Evolutionary conservation across 1,140 invertebrate species (phyloP), one percentile per base, ranked within the genome.

Genomic region (Neelides sp.): DNA sequence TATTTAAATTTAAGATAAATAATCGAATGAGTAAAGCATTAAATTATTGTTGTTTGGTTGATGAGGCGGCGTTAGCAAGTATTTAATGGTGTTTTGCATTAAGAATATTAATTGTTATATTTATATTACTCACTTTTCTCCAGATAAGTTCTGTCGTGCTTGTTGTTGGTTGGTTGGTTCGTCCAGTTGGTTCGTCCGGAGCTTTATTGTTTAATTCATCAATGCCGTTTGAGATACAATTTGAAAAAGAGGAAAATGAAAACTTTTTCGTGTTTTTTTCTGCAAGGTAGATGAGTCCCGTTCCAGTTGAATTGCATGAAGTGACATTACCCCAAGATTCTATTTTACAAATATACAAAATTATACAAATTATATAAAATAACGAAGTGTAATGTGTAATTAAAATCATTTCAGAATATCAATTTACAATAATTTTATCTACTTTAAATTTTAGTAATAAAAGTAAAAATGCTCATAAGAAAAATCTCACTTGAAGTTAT

Each of bases 241-340:
- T 72, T 58, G 75, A 70, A 56, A 80, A 79, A 61, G 82, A 82
- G 65, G 81, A 87, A 1, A 83, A 77, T 54, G 78, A 76, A 12
- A 74, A 71, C 63, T 85, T 85, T 1, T 76, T 68, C 17, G 72
- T 54, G 64, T 89, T 89, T 61, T 78, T 81, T 66, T 91, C 85
- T 27, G 85, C 85, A 19, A 88, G 68, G 63, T 88, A 91, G 1
- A 85, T 63, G 12, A 89, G 43, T 59, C 77, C 77, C 1, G 67
- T 76, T 64, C 83, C 81, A 63, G 78, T 75, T 1, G 73, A 72
- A 5, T 79, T 81, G 75, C 78, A 90, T 47, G 79, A 71, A 45
- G 90, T 75, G 24, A 49, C 55, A 34, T 73, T 70, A n/a, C 75
- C 72, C 69, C 87, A 87, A 63, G 80, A 77, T 39, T 64, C 83